Evolutionary conservation across 2,888 invertebrate genomes (phyloP), one percentile per base, ranked within the genome.

Genomic region (Chloroclysta siterata): DNA sequence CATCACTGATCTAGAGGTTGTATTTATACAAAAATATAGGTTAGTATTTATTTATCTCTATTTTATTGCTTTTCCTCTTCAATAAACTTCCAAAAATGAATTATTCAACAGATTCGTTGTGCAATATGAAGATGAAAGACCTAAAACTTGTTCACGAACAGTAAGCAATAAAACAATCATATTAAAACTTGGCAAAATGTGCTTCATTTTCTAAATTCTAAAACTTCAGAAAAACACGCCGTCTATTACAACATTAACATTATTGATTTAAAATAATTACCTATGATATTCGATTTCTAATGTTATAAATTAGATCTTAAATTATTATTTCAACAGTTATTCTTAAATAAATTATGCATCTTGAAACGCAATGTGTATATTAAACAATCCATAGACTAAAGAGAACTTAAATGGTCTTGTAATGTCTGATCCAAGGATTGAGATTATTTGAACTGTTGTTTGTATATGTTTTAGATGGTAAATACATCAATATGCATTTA

Each of bases 11-110:
- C 10, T 36, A 10, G 36, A 39, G 11, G 41, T 22, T 65, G 28
- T 44, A 14, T n/a, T 28, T 41, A 48, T 69, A 70, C 51, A 68
- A 71, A 73, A 70, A 72, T 68, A 70, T 63, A 50, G 29, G 11
- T n/a, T 47, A 15, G 7, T 29, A 14, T 14, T 42, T 29, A 11
- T 53, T 42, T 10, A 28, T 53, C 8, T 6, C 14, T 46, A 42
- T 15, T 41, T 57, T 5, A 48, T 50, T 36, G n/a, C 28, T 22
- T 29, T 42, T 17, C 29, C 15, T 44, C 15, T 47, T 47, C 13
- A 53, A 36, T 11, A 39, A 60, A 47, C 11, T 22, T 28, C 17
- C 13, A 56, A 22, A 44, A 39, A 11, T 46, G 3, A 57, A 58
- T 44, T 33, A 6, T 8, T 39, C 36, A 39, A 33, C 2, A 39